Evolutionary conservation across 1,140 invertebrate species (phyloP).

Genomic region (Drosophila kohkoa): DNA sequence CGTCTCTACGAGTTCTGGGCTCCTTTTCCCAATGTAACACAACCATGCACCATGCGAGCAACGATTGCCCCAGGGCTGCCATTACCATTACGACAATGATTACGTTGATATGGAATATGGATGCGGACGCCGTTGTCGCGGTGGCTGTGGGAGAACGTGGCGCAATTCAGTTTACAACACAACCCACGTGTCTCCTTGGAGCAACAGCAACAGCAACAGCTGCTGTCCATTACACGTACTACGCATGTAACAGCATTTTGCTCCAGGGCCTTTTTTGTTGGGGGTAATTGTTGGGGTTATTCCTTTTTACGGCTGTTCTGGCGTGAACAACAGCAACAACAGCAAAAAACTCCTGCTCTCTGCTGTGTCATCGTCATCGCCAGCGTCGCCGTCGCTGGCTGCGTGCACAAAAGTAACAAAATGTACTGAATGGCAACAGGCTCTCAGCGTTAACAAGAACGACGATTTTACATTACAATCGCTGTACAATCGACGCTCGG

Average conservation of each 20-base stretch:
- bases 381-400: conserved; percentile 52
- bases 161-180: conserved; percentile 43
- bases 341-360: conserved; percentile 31
- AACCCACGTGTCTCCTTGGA: conserved; percentile 7
- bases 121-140: conserved; percentile 1
- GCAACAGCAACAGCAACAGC: conserved; percentile 5
- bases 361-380: conserved; percentile 24
- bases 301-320: conserved; percentile 38
- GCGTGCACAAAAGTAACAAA: conserved; percentile 84
- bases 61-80: conserved; percentile 68
- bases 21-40: conserved; percentile 84
- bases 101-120: conserved; percentile 42
- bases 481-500: conserved; percentile 54
- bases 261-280: background rate
- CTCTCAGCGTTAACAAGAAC: conserved; percentile 64
- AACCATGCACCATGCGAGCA: conserved; percentile 84
- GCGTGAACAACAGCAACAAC: background rate
- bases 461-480: conserved; percentile 81
- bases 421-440: conserved; percentile 84
- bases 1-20: conserved; percentile 80
- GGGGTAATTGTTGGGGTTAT: background rate
- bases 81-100: conserved; percentile 68
- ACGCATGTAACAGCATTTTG: no score
- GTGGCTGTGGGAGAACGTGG: conserved; percentile 21
- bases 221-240: conserved; percentile 18